These are phyloP conservation scores for Sminthurinus signatus DNA, from an alignment of 1,140 invertebrate species.

Conservation along the genomic window DNA sequence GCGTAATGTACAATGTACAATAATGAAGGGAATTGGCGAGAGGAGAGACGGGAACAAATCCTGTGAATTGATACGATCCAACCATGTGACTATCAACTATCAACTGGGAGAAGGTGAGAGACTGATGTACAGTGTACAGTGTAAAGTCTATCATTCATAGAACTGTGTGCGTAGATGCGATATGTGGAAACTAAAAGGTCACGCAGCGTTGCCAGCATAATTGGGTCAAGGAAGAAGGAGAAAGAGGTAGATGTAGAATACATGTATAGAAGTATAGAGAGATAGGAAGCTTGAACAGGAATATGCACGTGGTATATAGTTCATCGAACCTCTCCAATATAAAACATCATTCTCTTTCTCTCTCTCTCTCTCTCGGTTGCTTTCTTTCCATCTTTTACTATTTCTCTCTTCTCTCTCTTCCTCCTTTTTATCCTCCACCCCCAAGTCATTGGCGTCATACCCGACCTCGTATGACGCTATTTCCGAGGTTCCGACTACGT, in stretches of 20 bases:
- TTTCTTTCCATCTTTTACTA: too few relatives aligned
- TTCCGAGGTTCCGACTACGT: conserved; percentile 19
- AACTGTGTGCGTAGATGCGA: neutral
- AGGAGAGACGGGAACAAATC: too few relatives aligned
- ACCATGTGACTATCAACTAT: too few relatives aligned
- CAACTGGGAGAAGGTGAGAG: too few relatives aligned
- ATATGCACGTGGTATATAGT: conserved; percentile 24
- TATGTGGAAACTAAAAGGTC: conserved; percentile 19
- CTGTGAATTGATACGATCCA: too few relatives aligned
- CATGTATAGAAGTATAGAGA: neutral
- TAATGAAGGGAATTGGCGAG: too few relatives aligned
- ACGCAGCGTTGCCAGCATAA: conserved; percentile 24
- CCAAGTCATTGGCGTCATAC: conserved; percentile 31
- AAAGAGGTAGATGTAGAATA: neutral
- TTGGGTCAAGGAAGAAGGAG: conserved; percentile 25
- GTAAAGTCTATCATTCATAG: neutral
- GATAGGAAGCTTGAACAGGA: neutral
- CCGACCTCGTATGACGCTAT: conserved; percentile 34
- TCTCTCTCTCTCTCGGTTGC: too few relatives aligned
- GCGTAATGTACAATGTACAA: too few relatives aligned
- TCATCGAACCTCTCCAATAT: conserved; percentile 37
- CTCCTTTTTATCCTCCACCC: conserved; percentile 24
- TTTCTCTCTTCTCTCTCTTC: too few relatives aligned
- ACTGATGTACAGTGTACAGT: too few relatives aligned
- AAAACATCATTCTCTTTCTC: too few relatives aligned